These are phyloP conservation scores for Eufriesea mexicana DNA, from an alignment of 1,140 invertebrate species.

Conservation along the genomic window DNA sequence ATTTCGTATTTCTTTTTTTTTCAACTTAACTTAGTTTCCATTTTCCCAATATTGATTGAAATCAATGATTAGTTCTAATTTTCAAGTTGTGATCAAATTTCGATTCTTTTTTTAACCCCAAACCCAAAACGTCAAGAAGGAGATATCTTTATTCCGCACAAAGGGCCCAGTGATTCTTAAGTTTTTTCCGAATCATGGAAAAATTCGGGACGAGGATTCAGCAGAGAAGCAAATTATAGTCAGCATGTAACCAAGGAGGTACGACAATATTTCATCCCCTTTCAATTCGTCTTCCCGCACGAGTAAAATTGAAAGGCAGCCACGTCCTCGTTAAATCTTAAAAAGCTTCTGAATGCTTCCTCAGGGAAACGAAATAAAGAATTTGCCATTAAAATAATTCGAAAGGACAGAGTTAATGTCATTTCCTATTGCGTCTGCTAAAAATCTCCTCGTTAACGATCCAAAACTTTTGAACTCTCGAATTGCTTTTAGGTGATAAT, in stretches of 20 bases:
- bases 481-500: neutral
- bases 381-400: slow-evolving; percentile 2
- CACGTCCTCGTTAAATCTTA: slow-evolving; percentile 19
- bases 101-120: too few relatives aligned
- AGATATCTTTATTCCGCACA: too few relatives aligned
- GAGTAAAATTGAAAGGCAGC: slow-evolving; percentile 10
- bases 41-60: too few relatives aligned
- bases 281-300: slow-evolving; percentile 2
- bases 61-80: too few relatives aligned
- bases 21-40: too few relatives aligned
- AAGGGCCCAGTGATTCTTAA: too few relatives aligned
- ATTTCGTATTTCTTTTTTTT: too few relatives aligned
- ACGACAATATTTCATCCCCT: slow-evolving; percentile 14
- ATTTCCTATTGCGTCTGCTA: neutral
- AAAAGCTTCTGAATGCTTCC: neutral
- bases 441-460: slow-evolving; percentile 1
- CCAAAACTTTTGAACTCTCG: neutral
- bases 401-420: neutral
- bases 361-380: slow-evolving; percentile 4
- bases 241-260: neutral
- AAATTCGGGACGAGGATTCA: neutral
- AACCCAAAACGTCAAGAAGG: too few relatives aligned
- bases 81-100: too few relatives aligned
- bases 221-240: neutral
- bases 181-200: neutral